These are phyloP conservation scores for Zaprionus nigranus DNA, from an alignment of 1,140 invertebrate species.

Conservation along the genomic window DNA sequence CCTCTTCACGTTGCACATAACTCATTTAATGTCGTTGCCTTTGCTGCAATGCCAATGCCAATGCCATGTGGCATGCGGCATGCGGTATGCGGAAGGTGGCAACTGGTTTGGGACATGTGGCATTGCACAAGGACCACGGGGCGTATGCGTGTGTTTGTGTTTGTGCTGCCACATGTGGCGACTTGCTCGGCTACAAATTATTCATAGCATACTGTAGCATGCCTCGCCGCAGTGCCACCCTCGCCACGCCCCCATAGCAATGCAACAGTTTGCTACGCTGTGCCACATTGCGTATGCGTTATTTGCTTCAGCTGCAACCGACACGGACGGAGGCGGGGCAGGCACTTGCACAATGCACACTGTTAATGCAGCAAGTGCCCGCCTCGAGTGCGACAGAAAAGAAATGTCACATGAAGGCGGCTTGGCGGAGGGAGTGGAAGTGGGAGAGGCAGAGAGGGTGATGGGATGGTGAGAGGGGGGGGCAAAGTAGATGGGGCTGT, in stretches of 20 bases:
- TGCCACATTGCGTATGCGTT: constrained; percentile 41
- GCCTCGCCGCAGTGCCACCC: neutral
- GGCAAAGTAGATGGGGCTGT: no score
- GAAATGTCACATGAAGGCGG: no score
- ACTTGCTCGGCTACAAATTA: constrained; percentile 16
- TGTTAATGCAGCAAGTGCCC: neutral
- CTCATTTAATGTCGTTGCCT: constrained; percentile 18
- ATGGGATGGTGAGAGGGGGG: neutral
- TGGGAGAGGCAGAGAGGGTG: neutral
- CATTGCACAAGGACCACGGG: no score
- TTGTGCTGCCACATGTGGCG: neutral
- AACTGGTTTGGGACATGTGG: neutral
- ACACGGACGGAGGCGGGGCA: neutral
- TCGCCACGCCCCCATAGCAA: neutral
- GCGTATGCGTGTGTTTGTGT: neutral
- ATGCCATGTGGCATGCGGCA: constrained; percentile 3
- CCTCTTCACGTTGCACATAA: constrained; percentile 14
- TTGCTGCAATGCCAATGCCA: constrained; percentile 7
- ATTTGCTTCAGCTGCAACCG: constrained; percentile 21
- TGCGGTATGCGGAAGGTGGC: neutral
- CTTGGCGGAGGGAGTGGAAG: neutral
- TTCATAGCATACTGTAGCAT: constrained; percentile 18
- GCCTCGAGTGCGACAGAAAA: neutral
- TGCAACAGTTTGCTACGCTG: constrained; percentile 50
- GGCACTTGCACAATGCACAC: neutral